A percentile compares a stretch with the other conserved stretches of the same genome.
Conservation (phyloP, 2,888 invertebrate genomes). For the Pristionchus japonicus region DNA sequence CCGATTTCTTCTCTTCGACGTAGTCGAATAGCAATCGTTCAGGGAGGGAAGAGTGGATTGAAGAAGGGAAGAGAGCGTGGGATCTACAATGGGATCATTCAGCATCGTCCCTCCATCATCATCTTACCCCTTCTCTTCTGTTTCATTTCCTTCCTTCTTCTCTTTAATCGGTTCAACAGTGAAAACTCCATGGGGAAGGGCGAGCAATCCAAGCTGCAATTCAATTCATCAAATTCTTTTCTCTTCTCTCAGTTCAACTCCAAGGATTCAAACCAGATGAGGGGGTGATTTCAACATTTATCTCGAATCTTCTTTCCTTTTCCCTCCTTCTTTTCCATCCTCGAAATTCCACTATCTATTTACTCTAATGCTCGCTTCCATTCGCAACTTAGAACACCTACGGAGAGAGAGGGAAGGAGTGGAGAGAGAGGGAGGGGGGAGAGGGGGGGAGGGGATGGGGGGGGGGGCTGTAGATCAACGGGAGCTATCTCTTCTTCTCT, state of each 20-base stretch:
- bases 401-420: not conserved
- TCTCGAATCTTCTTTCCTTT: conserved; percentile 19
- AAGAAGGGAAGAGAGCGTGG: not conserved
- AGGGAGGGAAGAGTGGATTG: not conserved
- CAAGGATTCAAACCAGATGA: not conserved
- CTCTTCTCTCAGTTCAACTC: not conserved
- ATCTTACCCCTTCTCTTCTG: not conserved
- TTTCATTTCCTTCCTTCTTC: not conserved
- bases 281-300: not conserved
- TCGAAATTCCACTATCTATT: not conserved
- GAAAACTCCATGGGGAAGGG: conserved; percentile 68
- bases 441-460: not conserved
- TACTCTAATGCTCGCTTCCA: conserved; percentile 30
- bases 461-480: not conserved
- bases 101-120: not conserved
- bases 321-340: not conserved
- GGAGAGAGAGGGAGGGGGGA: not conserved
- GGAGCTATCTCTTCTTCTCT: not conserved
- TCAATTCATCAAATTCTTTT: conserved; percentile 7
- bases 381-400: conserved; percentile 22
- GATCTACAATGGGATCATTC: not conserved
- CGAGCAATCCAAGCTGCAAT: conserved; percentile 69
- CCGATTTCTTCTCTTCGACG: not conserved
- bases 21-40: conserved; percentile 16
- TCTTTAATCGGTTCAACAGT: conserved; percentile 54